phyloP scores from a whole-genome alignment of 2,797 vertebrate species.

The Macrochelys suwanniensis region DNA sequence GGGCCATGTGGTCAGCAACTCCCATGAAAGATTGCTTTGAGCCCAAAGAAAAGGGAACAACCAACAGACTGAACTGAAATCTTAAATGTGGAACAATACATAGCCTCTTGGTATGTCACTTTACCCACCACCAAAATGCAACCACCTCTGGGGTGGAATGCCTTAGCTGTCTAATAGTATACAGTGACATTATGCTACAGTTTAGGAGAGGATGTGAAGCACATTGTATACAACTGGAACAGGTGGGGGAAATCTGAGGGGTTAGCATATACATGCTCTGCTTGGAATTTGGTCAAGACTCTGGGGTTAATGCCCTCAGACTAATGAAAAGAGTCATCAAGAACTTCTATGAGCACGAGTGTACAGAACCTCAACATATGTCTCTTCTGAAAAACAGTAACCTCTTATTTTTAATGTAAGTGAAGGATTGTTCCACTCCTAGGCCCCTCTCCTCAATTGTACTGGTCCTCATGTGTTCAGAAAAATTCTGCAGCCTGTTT shows the following conservation, averaged over 20 bases:
- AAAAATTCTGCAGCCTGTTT: neutral
- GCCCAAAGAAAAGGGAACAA: neutral
- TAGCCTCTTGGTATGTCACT: neutral
- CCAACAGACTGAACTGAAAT: neutral
- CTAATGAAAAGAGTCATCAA: neutral
- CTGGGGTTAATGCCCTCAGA: neutral
- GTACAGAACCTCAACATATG: neutral
- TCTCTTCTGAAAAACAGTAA: neutral
- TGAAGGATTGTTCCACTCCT: neutral
- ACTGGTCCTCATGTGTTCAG: neutral
- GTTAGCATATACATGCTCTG: neutral
- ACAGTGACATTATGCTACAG: neutral
- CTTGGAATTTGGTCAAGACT: neutral
- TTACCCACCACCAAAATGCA: neutral
- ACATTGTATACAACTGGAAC: neutral
- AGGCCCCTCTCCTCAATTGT: neutral
- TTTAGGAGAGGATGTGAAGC: neutral
- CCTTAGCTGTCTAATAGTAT: neutral
- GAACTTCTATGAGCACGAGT: neutral
- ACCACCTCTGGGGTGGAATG: neutral
- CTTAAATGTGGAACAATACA: neutral
- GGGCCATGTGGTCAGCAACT: neutral
- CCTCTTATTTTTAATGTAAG: neutral
- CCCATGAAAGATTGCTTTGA: neutral
- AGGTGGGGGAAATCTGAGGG: neutral